Evolutionary conservation across 1,140 invertebrate genomes (phyloP), one percentile per base, ranked within the genome.

Genomic region (Lepidotrigona ventralis): DNA sequence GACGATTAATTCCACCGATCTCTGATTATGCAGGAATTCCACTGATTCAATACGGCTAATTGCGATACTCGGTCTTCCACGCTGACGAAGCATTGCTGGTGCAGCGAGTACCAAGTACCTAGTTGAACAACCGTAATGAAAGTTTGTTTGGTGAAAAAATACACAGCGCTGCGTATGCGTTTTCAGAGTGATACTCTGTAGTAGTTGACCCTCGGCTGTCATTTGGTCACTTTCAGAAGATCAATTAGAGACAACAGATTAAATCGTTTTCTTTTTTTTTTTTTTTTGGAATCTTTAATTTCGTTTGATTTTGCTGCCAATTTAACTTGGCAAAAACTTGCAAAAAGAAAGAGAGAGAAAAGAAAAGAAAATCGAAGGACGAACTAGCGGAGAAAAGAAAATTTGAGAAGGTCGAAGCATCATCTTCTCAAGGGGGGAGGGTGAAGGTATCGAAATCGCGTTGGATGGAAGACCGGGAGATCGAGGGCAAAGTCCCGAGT

Each of bases 1-100:
- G n/a, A 19, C 33, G 23, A 80, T 71, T 63, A 80, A 26, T 53
- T 63, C 12, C n/a, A 29, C 23, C 8, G 56, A 51, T 63, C 70
- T 29, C 15, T n/a, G 11, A 76, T 82, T 77, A 58, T 68, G 51
- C 74, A 60, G n/a, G 66, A 51, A 78, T 68, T 54, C 29, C 29
- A 6, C 46, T 71, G 71, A 71, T 56, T 71, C 75, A 46, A 51
- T 15, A 9, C 12, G 6, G 46, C 14, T 60, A 63, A 53, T 71
- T 76, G 72, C 72, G 39, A 17, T 33, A 60, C 23, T 54, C 39
- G 33, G 66, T 26, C 26, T 19, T 54, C 23, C 19, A 2, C 23
- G 33, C 15, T n/a, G 14, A 60, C 23, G 58, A 60, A 14, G 23
- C 58, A n/a, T 60, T 60, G n/a, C 12, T 60, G 14, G 23, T 46